Base-by-base conservation (phyloP, 2,797 vertebrate species). In the Phrynocephalus forsythii region DNA sequence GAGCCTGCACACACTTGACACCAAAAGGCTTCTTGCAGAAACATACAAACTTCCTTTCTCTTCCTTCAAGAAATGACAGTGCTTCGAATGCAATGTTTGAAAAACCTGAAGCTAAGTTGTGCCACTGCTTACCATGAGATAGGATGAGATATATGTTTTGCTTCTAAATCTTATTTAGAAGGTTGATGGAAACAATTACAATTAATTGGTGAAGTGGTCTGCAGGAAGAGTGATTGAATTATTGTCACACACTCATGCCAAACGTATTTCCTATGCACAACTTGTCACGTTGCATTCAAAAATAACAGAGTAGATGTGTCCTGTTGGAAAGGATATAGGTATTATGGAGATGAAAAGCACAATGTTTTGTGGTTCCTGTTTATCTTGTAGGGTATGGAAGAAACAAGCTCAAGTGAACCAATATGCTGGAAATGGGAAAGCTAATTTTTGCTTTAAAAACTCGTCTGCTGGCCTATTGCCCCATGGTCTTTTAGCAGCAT, bases 1-100 rank as follows among this genome's bases (percentile, higher is more conserved):
- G 48, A 48, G 38, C 6, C 44, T 0, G 0, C 1, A 0, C 20
- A 63, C 73, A 80, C 3, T 44, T 0, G 0, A 5, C 44, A 76
- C 56, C 0, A 38, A 67, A 44, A 2, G 30, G 38, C 63, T 24
- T 48, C 66, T 13, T 52, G 0, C 3, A 18, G 79, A 84, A 38
- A 38, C 9, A 0, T 7, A 20, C 30, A 5, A 48, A 13, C 5
- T 3, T 38, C 38, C 38, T 13, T 56, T 33, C 52, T 83, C 44
- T 9, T 68, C 24, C 22, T 63, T 60, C 38, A 68, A 6, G 28
- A 52, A 13, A 26, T 82, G 56, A 28, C 3, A 3, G 13, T 38
- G 38, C 5, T 81, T 44, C 20, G 6, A 26, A 9, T 68, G 4
- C 26, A 15, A 24, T 79, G 60, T 22, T 33, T 63, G 16, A 63